These are phyloP conservation scores for Zaprionus obscuricornis DNA, from an alignment of 2,888 invertebrate species.

Conservation along the genomic window DNA sequence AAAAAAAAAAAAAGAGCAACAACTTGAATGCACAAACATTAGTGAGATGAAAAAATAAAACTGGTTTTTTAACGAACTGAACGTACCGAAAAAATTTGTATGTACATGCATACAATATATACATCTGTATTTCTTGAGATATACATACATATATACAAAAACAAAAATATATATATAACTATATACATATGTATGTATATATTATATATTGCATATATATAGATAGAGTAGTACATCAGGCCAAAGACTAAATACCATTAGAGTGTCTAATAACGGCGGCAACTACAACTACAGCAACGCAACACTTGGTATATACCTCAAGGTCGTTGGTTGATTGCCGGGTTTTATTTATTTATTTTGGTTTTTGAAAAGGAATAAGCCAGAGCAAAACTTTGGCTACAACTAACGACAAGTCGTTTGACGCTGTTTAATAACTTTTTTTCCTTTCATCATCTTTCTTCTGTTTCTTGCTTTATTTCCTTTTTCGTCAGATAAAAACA, in stretches of 20 bases:
- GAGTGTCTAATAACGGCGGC: slow-evolving; percentile 64
- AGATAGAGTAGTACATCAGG: slow-evolving; percentile 55
- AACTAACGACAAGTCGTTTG: slow-evolving; percentile 48
- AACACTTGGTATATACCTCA: slow-evolving; percentile 54
- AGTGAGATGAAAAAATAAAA: slow-evolving; percentile 40
- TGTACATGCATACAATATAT: not conserved
- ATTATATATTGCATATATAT: slow-evolving; percentile 2
- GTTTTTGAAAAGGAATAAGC: slow-evolving; percentile 28
- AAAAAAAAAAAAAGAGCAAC: slow-evolving; percentile 18
- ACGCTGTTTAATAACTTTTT: slow-evolving; percentile 65
- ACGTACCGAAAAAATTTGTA: slow-evolving; percentile 7
- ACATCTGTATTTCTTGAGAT: not conserved
- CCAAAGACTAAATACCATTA: slow-evolving; percentile 62
- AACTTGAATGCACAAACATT: slow-evolving; percentile 42
- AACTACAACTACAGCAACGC: slow-evolving; percentile 7
- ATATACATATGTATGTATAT: not conserved
- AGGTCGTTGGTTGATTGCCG: slow-evolving; percentile 78
- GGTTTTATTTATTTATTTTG: slow-evolving; percentile 47
- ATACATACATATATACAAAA: slow-evolving; percentile 10
- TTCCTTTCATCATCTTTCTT: not conserved
- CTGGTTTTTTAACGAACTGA: slow-evolving; percentile 39
- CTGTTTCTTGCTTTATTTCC: slow-evolving; percentile 68
- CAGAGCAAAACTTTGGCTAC: slow-evolving; percentile 53
- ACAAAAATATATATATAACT: not conserved
- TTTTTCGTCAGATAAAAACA: slow-evolving; percentile 67